Percentiles rank a stretch among this genome's conserved stretches.
These are phyloP conservation scores for Nemotelus nigrinus DNA, from an alignment of 2,888 invertebrate species.

Conservation along the genomic window DNA sequence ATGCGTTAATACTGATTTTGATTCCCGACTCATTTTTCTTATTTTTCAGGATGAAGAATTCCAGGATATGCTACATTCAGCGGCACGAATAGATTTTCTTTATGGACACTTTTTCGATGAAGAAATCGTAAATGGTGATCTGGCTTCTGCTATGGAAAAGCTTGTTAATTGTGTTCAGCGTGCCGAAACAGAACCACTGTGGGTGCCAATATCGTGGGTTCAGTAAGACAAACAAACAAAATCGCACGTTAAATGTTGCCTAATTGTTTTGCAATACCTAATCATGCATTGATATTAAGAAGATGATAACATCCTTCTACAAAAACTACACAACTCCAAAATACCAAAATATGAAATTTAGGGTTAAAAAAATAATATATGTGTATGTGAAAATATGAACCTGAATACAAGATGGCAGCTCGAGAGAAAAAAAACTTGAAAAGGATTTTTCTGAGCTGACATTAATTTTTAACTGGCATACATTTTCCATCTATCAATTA, in stretches of 20 bases:
- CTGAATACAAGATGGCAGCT: no score
- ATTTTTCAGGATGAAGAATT: constrained; percentile 89
- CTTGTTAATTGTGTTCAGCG: constrained; percentile 82
- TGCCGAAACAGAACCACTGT: constrained; percentile 91
- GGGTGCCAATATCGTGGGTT: constrained; percentile 97
- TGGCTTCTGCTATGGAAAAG: constrained; percentile 86
- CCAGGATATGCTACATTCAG: constrained; percentile 83
- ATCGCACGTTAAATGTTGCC: constrained; percentile 4
- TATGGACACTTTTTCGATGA: constrained; percentile 96
- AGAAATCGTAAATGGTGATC: constrained; percentile 89
- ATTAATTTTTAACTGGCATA: no score
- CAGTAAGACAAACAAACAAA: constrained; percentile 68
- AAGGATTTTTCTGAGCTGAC: no score
- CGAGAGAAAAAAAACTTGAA: no score
- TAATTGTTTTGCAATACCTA: no score
- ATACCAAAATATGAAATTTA: constrained; percentile 9
- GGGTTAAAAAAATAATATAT: background rate
- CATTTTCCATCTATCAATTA: no score
- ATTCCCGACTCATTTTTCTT: constrained; percentile 43
- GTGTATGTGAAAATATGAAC: no score
- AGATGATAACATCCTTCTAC: background rate
- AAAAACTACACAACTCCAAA: constrained; percentile 20
- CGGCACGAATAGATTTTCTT: constrained; percentile 87
- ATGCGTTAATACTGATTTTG: background rate
- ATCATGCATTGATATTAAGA: background rate